Percentiles rank a stretch among this genome's conserved stretches.
These are phyloP conservation scores for Pheosia tremula DNA, from an alignment of 2,888 invertebrate genomes.

Conservation along the genomic window DNA sequence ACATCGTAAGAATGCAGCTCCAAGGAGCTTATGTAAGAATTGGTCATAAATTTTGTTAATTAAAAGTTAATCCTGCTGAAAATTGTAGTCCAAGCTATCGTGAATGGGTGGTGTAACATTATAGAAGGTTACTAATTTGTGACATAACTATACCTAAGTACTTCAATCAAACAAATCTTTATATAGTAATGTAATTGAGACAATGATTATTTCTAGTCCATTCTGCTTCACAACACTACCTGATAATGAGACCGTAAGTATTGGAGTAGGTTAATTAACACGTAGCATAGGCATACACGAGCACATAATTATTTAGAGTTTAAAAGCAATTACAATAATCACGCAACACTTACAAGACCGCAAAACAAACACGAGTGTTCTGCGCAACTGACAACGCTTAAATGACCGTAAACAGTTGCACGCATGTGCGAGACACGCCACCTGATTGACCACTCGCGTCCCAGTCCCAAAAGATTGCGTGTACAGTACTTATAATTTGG, in stretches of 20 bases:
- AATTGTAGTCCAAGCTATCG: no score
- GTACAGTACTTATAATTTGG: conserved; percentile 20
- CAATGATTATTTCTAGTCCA: neutral
- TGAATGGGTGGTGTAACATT: no score
- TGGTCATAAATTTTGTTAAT: no score
- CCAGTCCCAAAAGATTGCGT: conserved; percentile 10
- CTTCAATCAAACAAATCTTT: no score
- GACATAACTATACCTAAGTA: no score
- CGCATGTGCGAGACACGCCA: conserved; percentile 18
- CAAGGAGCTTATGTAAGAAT: no score
- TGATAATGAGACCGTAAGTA: neutral
- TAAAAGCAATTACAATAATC: conserved; percentile 4
- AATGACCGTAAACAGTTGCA: conserved; percentile 28
- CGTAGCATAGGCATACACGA: neutral
- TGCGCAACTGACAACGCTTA: conserved; percentile 27
- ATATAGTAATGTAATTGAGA: no score
- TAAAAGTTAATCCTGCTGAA: no score
- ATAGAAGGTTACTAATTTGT: no score
- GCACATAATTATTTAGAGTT: neutral
- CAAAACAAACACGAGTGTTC: conserved; percentile 17
- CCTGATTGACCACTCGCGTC: conserved; percentile 3
- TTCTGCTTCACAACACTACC: neutral
- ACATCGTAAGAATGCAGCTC: neutral
- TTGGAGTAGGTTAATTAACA: neutral
- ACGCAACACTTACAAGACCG: conserved; percentile 8